Evolutionary conservation across 2,113 vertebrate species (phyloP).

Genomic region (Hyperoodon ampullatus): DNA sequence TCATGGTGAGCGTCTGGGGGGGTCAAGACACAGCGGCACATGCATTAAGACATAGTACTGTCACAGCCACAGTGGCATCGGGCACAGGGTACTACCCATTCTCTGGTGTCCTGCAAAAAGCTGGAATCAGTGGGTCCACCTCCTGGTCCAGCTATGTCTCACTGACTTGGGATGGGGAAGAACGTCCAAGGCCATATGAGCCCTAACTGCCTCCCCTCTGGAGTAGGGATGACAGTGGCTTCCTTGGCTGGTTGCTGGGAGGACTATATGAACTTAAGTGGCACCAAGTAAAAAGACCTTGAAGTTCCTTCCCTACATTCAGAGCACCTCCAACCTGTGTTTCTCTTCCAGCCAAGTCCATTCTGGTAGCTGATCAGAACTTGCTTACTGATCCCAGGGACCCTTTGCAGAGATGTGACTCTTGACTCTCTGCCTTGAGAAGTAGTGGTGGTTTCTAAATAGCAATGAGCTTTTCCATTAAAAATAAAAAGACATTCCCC

Average conservation of each 20-base stretch:
- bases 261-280: not conserved
- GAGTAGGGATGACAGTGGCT: too few species aligned
- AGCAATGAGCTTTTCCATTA: not conserved
- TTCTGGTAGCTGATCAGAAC: not conserved
- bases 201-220: not conserved
- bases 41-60: not conserved
- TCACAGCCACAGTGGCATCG: accelerated
- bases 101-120: not conserved
- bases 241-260: not conserved
- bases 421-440: not conserved
- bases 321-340: not conserved
- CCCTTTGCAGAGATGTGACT: not conserved
- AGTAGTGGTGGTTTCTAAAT: not conserved
- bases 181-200: not conserved
- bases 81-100: not conserved
- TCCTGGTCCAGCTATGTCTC: not conserved
- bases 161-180: not conserved
- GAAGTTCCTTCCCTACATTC: not conserved
- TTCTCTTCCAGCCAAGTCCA: not conserved
- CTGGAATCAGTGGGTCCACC: not conserved
- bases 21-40: not conserved
- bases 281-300: not conserved
- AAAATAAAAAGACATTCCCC: not conserved
- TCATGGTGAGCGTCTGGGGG: constrained; percentile 40
- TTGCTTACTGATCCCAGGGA: not conserved